Base-by-base conservation (phyloP, 2,113 vertebrate species). In the Python bivittatus region DNA sequence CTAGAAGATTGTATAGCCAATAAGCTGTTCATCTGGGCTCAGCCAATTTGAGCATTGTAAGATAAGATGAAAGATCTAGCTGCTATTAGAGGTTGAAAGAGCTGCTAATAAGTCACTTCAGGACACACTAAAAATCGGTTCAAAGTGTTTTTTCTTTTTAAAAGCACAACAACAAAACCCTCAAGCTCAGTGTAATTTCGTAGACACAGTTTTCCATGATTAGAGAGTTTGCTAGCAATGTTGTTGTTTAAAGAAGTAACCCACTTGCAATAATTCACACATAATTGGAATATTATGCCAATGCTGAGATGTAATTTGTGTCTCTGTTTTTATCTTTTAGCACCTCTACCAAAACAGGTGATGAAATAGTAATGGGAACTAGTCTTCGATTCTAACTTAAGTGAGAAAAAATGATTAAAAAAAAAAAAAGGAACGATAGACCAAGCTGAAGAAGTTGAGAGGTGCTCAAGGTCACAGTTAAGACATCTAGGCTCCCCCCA, bases 341-440 rank as follows among this genome's bases (percentile, higher is more conserved):
- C 95, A 95, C 22, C 0, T 44, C 92, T 86, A 96, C 93, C 53
- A 61, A 91, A 93, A 84, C 10, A 2, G 20, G 61, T 94, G 94
- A 93, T 97, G 95, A 97, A 97, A 97, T 95, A 97, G 96, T 97
- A 96, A 97, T 93, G 61, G 85, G 58, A 48, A 90, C 87, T 95
- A 94, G 96, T 94, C 91, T 53, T 96, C 92, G 94, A 57, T 87
- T 9, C 1, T 20, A 61, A 84, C 84, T 48, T 60, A 27, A 93
- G 96, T 29, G 88, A 92, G 91, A 90, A 53, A 68, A 42, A 92
- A 92, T 29, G 89, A 94, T 83, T 42, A 27, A 12, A 29, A 89
- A 53, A 15, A 53, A 53, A 54, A 20, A 56, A 15, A 42, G 52
- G 52, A 54, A n/a, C 1, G 17, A 52, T 89, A 88, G 61, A 0